These are phyloP conservation scores for Alaudala cheleensis DNA, from an alignment of 2,113 vertebrate genomes.

Conservation along the genomic window DNA sequence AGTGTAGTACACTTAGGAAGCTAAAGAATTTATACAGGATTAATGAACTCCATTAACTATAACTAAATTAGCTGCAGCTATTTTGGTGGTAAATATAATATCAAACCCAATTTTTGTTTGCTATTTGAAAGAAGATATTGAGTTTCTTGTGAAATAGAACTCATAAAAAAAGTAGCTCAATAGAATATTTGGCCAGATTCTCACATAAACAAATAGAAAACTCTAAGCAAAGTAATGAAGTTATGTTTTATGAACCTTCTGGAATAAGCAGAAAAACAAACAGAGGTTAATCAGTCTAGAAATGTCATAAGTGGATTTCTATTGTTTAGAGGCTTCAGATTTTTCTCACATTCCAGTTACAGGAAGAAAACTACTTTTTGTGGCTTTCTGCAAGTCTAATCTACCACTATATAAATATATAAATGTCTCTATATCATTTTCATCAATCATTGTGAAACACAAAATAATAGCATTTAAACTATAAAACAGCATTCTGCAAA, in stretches of 20 bases:
- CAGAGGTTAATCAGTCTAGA: neutral
- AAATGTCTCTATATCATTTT: neutral
- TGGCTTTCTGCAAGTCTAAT: neutral
- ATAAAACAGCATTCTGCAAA: neutral
- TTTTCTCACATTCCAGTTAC: neutral
- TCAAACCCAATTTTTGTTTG: neutral
- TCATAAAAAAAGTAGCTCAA: constrained; percentile 14
- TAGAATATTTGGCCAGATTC: neutral
- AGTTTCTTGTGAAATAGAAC: constrained; percentile 30
- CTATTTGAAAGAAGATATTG: constrained; percentile 1
- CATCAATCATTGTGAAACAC: neutral
- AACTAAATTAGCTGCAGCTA: constrained; percentile 18
- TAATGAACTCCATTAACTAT: constrained; percentile 28
- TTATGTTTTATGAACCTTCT: constrained; percentile 6
- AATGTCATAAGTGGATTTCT: neutral
- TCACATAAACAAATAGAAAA: constrained; percentile 17
- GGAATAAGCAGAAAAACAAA: constrained; percentile 19
- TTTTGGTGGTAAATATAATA: neutral
- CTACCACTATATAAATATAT: neutral
- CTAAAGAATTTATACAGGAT: neutral
- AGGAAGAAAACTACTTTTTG: neutral
- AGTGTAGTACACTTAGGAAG: neutral
- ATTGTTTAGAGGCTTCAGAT: neutral
- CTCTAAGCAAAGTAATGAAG: neutral
- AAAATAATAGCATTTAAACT: neutral